Evolutionary conservation across 2,888 invertebrate genomes (phyloP).

Genomic region (Carabus problematicus): DNA sequence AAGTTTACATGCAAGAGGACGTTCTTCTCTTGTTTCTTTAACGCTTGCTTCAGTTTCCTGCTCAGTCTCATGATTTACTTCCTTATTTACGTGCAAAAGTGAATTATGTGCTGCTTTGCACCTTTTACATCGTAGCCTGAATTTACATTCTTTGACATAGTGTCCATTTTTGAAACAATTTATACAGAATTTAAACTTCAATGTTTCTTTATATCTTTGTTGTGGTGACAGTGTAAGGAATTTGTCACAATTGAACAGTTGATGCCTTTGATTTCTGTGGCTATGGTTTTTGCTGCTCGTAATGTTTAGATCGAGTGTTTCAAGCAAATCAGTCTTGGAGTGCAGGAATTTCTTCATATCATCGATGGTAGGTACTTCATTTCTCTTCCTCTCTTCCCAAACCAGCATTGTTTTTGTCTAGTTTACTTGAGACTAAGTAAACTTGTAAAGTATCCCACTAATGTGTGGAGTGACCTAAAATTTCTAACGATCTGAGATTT

Average conservation of each 20-base stretch:
- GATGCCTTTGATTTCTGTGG: background rate
- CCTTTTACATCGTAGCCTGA: constrained; percentile 18
- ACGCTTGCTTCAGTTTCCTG: too few species aligned
- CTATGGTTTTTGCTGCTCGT: background rate
- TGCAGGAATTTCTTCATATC: constrained; percentile 5
- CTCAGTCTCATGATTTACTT: too few species aligned
- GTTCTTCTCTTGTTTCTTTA: too few species aligned
- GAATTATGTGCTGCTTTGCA: constrained; percentile 33
- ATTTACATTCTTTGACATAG: constrained; percentile 23
- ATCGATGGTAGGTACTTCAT: background rate
- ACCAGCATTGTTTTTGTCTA: background rate
- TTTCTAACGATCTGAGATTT: constrained; percentile 44
- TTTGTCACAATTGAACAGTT: background rate
- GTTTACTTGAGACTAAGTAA: background rate
- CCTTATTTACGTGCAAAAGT: constrained; percentile 30
- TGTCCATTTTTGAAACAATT: constrained; percentile 35
- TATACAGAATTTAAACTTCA: constrained; percentile 14
- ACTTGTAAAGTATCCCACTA: background rate
- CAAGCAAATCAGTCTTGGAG: background rate
- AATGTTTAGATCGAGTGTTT: background rate
- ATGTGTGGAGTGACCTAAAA: constrained; percentile 41
- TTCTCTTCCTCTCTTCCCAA: constrained; percentile 1
- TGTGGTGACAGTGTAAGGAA: background rate
- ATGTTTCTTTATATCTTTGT: background rate
- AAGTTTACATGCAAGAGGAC: background rate